Conservation (phyloP, 1,140 invertebrate genomes). For the Notospermus geniculatus region DNA sequence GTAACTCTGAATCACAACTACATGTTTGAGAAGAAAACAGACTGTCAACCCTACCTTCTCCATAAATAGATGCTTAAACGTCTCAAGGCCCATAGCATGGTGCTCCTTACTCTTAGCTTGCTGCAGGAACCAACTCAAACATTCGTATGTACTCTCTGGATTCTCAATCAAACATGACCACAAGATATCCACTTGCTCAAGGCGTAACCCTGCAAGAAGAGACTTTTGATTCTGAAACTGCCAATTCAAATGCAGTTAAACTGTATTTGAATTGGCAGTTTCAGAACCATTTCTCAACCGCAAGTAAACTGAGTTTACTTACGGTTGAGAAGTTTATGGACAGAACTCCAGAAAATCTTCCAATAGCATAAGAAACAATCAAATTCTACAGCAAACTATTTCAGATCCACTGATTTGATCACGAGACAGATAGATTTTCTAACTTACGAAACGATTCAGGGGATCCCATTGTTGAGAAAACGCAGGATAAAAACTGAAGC, state of each 20-base stretch:
- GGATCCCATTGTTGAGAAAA: constrained; percentile 86
- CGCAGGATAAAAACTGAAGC: constrained; percentile 85
- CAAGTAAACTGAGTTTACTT: too few species aligned
- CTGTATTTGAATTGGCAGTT: too few species aligned
- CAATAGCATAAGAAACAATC: neutral
- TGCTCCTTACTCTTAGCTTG: constrained; percentile 80
- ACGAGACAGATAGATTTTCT: too few species aligned
- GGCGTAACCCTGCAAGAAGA: constrained; percentile 67
- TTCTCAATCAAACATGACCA: constrained; percentile 87
- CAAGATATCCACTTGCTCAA: constrained; percentile 84
- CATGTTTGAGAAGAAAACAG: too few species aligned
- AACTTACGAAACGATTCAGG: constrained; percentile 75
- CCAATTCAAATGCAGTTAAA: too few species aligned
- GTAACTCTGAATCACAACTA: too few species aligned
- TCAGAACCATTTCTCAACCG: too few species aligned
- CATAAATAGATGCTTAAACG: constrained; percentile 81
- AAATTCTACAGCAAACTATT: too few species aligned
- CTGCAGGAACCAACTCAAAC: constrained; percentile 86
- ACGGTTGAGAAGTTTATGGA: too few species aligned
- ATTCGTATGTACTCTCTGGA: constrained; percentile 77
- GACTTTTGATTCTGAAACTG: too few species aligned
- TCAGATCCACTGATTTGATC: too few species aligned
- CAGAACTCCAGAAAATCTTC: neutral
- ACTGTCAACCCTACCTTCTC: constrained; percentile 74
- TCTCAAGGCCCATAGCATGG: constrained; percentile 82